phyloP scores from a whole-genome alignment of 2,888 invertebrate genomes.

The Prionchulus punctatus region DNA sequence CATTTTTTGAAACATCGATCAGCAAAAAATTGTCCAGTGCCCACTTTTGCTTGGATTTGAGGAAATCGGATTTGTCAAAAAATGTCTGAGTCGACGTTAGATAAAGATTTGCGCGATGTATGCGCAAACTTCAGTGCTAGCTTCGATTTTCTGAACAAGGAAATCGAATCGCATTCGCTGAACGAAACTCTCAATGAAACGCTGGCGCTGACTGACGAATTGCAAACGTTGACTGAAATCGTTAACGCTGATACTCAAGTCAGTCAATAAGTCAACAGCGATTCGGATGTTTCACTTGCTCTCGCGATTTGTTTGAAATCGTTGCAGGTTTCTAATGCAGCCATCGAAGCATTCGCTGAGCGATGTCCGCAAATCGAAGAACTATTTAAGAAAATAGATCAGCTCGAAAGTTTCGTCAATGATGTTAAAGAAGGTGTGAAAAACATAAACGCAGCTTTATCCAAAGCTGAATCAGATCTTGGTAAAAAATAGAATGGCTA shows the following conservation, averaged over 20 bases:
- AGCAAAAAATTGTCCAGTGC: too few relatives aligned
- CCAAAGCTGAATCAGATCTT: constrained; percentile 3
- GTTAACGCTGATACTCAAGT: background rate
- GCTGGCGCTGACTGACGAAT: background rate
- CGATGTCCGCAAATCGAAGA: constrained; percentile 7
- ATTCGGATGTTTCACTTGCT: too few relatives aligned
- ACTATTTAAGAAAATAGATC: constrained; percentile 9
- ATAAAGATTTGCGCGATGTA: background rate
- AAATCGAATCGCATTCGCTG: background rate
- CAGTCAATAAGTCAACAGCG: too few relatives aligned
- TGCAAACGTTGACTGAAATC: constrained; percentile 6
- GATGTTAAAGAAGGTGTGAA: background rate
- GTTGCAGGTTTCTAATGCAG: constrained; percentile 1
- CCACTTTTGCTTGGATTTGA: too few relatives aligned
- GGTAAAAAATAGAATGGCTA: background rate
- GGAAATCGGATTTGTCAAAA: too few relatives aligned
- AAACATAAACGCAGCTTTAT: background rate
- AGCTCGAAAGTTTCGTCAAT: constrained; percentile 5
- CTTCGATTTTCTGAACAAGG: too few relatives aligned
- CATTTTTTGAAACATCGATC: too few relatives aligned
- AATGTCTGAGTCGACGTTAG: background rate
- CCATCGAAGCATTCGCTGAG: constrained; percentile 4
- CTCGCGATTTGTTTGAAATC: too few relatives aligned
- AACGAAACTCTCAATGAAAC: background rate
- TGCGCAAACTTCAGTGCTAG: background rate